Percentiles rank a stretch among this genome's conserved stretches.
phyloP scores from a whole-genome alignment of 2,113 vertebrate genomes.

The Cariama cristata region DNA sequence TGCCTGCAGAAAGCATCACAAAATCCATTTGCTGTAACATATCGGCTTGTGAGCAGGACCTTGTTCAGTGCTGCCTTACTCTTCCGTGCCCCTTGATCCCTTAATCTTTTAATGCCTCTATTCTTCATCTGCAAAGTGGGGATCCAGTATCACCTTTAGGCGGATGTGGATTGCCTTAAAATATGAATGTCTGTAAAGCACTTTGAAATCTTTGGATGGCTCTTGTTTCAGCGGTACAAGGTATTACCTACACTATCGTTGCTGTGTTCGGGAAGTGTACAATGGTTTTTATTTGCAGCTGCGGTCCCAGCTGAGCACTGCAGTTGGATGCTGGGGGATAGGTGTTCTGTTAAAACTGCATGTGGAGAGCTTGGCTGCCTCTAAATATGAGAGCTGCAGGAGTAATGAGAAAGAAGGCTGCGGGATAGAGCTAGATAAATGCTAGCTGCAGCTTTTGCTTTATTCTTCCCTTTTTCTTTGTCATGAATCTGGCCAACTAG shows the following conservation, averaged over 20 bases:
- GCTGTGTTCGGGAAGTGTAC: neutral
- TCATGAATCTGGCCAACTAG: neutral
- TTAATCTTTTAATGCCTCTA: neutral
- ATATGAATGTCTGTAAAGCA: constrained; percentile 22
- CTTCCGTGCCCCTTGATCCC: neutral
- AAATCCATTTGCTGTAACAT: neutral
- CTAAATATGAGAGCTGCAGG: neutral
- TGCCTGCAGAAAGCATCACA: neutral
- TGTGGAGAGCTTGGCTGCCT: constrained; percentile 5
- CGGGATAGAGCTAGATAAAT: neutral
- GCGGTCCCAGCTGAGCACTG: neutral
- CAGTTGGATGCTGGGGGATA: neutral
- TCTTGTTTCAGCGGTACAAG: neutral
- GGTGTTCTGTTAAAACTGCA: constrained; percentile 12
- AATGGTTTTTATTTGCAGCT: neutral
- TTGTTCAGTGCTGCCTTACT: neutral
- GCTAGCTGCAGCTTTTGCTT: constrained; percentile 11
- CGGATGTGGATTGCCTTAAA: constrained; percentile 9
- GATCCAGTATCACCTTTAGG: neutral
- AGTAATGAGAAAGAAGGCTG: neutral
- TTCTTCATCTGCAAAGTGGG: neutral
- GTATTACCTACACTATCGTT: neutral
- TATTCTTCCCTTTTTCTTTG: neutral
- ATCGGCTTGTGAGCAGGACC: neutral
- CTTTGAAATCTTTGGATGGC: neutral